Base-by-base conservation (phyloP, 2,888 invertebrate species). In the Mythimna ferrago region DNA sequence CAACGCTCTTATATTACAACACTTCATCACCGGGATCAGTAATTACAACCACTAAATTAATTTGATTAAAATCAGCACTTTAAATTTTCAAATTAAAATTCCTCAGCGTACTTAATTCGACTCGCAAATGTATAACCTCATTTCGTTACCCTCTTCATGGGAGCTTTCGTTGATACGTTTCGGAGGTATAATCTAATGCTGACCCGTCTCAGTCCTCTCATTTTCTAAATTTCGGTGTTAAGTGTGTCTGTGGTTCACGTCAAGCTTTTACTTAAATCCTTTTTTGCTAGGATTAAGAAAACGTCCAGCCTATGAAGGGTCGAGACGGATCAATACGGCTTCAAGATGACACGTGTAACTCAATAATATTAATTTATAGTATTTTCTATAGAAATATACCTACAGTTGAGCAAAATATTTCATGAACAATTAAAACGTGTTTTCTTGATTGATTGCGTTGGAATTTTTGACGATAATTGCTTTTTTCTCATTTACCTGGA, bases 101-200 rank as follows among this genome's bases (percentile, higher is more conserved):
- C 85, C 78, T 79, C 76, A 73, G 65, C 83, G 76, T 88, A 88
- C 85, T 87, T 91, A 89, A 91, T 93, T 92, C 85, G 80, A 72
- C 83, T 91, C 87, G 89, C 86, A 90, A 92, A 92, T 89, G 88
- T 92, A 92, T 93, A 92, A 93, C 90, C 89, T 93, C 89, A 91
- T 94, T 93, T 92, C 87, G 85, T 86, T 91, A 92, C 94, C 94
- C 94, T 94, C 91, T 91, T 94, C 92, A 92, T 87, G 87, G 86
- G 82, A 89, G 91, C 89, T 92, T 92, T 91, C 83, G 84, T 86
- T 91, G 90, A 92, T 92, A 91, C 88, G 88, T 91, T 91, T 89
- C 86, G 76, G 84, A 89, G 89, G 87, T 88, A 89, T 92, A 92
- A 92, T 92, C 90, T 91, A 91, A 92, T 89, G 86, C 89, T 85